Percentiles rank a stretch among this genome's conserved stretches.
phyloP scores from a whole-genome alignment of 2,113 vertebrate genomes.

The Brienomyrus longianalis region DNA sequence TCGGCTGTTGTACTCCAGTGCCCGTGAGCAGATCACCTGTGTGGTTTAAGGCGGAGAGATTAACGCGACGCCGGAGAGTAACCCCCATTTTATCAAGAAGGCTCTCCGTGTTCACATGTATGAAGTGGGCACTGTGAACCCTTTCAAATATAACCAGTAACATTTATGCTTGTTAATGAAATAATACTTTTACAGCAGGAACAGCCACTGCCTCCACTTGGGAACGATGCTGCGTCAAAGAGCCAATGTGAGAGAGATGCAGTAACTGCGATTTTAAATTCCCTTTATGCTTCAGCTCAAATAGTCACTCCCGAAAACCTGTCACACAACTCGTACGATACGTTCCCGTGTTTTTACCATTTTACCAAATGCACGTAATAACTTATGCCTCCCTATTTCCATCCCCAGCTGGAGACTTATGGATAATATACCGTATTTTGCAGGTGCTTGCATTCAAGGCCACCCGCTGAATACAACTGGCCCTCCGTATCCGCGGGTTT shows the following conservation, averaged over 20 bases:
- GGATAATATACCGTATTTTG: not conserved
- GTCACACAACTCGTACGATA: not conserved
- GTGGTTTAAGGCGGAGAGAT: not conserved
- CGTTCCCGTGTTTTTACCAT: no score
- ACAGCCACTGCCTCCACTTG: not conserved
- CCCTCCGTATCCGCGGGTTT: not conserved
- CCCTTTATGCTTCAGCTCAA: not conserved
- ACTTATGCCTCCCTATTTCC: not conserved
- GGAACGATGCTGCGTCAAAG: not conserved
- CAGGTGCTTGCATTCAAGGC: not conserved
- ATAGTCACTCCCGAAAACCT: not conserved
- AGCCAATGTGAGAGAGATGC: not conserved
- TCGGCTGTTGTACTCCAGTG: not conserved
- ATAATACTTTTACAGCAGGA: not conserved
- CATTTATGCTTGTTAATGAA: not conserved
- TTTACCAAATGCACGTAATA: not conserved
- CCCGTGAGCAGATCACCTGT: constrained; percentile 6
- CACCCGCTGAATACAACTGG: not conserved
- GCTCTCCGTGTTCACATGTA: not conserved
- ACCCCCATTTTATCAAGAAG: not conserved
- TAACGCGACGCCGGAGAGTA: not conserved
- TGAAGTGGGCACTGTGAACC: not conserved
- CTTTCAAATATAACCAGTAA: not conserved
- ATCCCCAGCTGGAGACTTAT: not conserved
- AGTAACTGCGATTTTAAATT: not conserved